Percentiles rank a stretch among this genome's conserved stretches.
Conservation (phyloP, 2,113 vertebrate species). For the Halcyon senegalensis region DNA sequence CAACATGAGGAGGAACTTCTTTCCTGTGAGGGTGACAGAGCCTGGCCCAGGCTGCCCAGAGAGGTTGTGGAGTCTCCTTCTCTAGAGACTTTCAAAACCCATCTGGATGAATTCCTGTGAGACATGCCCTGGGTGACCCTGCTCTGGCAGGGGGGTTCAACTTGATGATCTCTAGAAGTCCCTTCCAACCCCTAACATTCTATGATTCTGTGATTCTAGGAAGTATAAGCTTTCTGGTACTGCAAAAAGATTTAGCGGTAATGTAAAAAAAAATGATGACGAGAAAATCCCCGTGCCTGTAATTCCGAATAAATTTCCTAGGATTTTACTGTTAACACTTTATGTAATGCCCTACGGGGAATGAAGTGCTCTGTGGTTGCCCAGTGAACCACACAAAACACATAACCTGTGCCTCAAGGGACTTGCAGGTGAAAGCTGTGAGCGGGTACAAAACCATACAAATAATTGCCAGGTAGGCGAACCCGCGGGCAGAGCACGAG, state of each 20-base stretch:
- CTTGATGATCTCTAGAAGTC: no score
- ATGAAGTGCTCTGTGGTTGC: neutral
- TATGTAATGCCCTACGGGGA: neutral
- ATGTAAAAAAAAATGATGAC: neutral
- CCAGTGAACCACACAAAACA: constrained; percentile 32
- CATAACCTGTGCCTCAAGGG: constrained; percentile 18
- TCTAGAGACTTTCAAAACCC: no score
- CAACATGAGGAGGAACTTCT: no score
- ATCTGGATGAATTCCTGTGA: no score
- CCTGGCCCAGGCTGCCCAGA: no score
- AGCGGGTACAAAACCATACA: neutral
- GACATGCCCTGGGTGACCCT: no score
- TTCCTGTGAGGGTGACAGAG: no score
- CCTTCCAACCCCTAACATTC: no score
- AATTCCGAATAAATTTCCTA: constrained; percentile 39
- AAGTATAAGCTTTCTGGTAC: neutral
- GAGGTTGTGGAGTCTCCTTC: no score
- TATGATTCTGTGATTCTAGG: no score
- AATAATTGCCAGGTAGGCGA: neutral
- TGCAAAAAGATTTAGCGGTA: neutral
- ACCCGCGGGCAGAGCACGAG: accelerated
- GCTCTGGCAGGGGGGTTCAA: no score
- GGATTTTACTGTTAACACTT: constrained; percentile 31
- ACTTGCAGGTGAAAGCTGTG: neutral
- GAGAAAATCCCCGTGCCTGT: neutral